phyloP scores from a whole-genome alignment of 2,888 invertebrate species.

The Prosapia bicincta region DNA sequence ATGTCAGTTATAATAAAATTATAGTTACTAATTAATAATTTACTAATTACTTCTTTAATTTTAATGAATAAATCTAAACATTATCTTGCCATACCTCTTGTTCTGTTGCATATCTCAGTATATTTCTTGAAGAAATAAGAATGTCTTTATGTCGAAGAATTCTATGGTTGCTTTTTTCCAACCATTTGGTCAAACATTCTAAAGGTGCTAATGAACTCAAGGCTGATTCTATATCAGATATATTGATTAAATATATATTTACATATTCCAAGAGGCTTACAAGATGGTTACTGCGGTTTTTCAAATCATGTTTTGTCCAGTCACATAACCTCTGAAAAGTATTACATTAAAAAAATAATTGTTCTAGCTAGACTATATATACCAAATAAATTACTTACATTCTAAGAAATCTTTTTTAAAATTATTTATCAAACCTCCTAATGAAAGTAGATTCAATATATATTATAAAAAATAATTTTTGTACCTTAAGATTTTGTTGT shows the following conservation, averaged over 20 bases:
- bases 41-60: no score
- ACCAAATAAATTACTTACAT: no score
- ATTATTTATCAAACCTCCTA: no score
- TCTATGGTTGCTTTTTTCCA: conserved; percentile 5
- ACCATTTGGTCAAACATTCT: conserved; percentile 13
- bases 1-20: no score
- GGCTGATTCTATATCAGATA: not conserved
- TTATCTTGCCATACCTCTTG: not conserved
- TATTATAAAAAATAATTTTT: no score
- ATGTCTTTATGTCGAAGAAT: conserved; percentile 3
- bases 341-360: no score
- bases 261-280: conserved; percentile 5
- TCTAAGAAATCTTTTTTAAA: no score
- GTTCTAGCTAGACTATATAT: no score
- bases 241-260: conserved; percentile 13
- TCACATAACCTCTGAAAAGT: conserved; percentile 16
- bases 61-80: no score
- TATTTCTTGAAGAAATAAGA: conserved; percentile 3
- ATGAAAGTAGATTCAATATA: no score
- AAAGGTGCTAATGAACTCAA: conserved; percentile 7
- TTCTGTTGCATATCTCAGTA: not conserved
- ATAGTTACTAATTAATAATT: no score
- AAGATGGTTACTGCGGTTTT: not conserved
- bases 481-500: no score
- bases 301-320: conserved; percentile 9